Base-by-base conservation (phyloP, 2,888 invertebrate genomes). In the Drosophila pseudotalamancana region DNA sequence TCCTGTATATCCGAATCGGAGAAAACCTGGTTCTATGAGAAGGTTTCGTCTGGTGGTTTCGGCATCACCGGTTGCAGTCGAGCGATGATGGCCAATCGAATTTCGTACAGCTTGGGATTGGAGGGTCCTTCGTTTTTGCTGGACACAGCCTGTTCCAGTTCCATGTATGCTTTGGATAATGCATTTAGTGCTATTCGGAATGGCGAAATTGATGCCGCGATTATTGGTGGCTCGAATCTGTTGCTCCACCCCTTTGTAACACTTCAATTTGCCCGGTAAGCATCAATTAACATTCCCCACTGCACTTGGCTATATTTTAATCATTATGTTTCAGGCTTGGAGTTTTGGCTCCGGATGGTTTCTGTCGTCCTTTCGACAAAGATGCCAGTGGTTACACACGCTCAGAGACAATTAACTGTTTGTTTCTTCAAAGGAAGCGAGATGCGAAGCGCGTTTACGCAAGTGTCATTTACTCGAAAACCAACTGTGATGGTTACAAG, bases 101-200 rank as follows among this genome's bases (percentile, higher is more conserved):
- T 99, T 69, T 97, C 97, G 1, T 98, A 96, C 90, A 95, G 95
- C 92, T 93, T 98, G 65, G 97, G 97, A 21, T 93, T 97, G 12
- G 95, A 95, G 79, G 98, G 98, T 0, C 98, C 98, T 0, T 97
- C 97, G 4, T 96, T 95, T 92, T 93, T 96, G 0, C 93, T 97
- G 8, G 98, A 99, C 91, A 97, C 98, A 0, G 98, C 98, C 0
- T 99, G 98, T 90, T 97, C 97, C n/a, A 98, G 98, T 54, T 96
- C 97, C 6, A 93, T 98, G 73, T 94, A 96, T 78, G 98, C 98
- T 0, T 74, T 98, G 55, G 97, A 98, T 82, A 95, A 95, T 70
- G 97, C 96, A 11, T 96, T 95, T 89, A 93, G 93, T 43, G 94
- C 96, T 0, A 94, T 98, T 40, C 92, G 95, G 29, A 94, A 94